Conservation (phyloP, 2,797 vertebrate species). For the Sebastes trivittatus region DNA sequence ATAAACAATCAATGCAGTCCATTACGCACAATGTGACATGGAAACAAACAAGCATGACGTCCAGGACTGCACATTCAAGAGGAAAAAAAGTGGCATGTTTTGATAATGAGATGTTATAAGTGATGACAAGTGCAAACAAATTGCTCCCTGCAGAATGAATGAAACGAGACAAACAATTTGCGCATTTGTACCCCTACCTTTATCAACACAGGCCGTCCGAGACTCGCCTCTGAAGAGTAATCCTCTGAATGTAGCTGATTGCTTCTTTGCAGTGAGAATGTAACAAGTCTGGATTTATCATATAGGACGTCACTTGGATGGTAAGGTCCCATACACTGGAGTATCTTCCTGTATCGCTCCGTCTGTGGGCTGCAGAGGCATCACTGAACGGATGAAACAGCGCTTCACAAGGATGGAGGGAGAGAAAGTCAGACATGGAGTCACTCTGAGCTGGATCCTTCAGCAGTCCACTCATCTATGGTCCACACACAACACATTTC, state of each 20-base stretch:
- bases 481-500: not conserved
- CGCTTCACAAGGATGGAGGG: constrained; percentile 57
- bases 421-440: constrained; percentile 58
- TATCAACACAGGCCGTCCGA: constrained; percentile 40
- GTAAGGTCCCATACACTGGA: constrained; percentile 63
- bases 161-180: constrained; percentile 53
- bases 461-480: not conserved
- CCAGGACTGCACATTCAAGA: not conserved
- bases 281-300: constrained; percentile 27
- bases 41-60: not conserved
- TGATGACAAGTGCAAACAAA: constrained; percentile 46
- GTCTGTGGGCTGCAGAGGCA: constrained; percentile 75
- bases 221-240: constrained; percentile 39
- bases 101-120: not conserved
- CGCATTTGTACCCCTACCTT: constrained; percentile 62
- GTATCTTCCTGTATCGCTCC: constrained; percentile 61
- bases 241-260: constrained; percentile 38
- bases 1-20: not conserved
- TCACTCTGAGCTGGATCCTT: constrained; percentile 19
- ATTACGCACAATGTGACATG: not conserved
- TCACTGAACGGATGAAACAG: constrained; percentile 64
- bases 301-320: constrained; percentile 50
- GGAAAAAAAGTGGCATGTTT: constrained; percentile 14
- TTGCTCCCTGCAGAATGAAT: constrained; percentile 39
- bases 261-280: constrained; percentile 11